These are phyloP conservation scores for Aleiodes alternator DNA, from an alignment of 2,888 invertebrate species.

Conservation along the genomic window DNA sequence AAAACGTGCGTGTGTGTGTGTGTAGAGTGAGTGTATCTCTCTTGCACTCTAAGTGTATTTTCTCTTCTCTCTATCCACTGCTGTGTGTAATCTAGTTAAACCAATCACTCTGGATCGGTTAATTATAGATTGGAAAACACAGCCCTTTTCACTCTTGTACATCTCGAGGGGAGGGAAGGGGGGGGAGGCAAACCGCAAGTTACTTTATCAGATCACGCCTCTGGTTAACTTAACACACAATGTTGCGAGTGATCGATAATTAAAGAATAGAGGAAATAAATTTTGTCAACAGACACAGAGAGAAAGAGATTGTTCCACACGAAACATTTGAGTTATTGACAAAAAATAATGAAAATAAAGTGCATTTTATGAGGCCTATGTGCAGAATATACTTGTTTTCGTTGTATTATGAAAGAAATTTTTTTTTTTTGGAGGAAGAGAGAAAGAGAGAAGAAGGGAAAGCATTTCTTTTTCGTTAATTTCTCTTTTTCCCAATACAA, in stretches of 20 bases:
- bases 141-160: slow-evolving; percentile 21
- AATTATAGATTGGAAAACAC: slow-evolving; percentile 33
- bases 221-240: slow-evolving; percentile 5
- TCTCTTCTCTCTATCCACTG: slow-evolving; percentile 31
- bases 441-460: too few species aligned
- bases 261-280: neutral
- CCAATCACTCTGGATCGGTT: slow-evolving; percentile 39
- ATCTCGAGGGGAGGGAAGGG: neutral
- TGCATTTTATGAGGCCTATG: too few species aligned
- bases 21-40: neutral
- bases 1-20: slow-evolving; percentile 7
- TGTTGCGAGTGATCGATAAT: slow-evolving; percentile 15
- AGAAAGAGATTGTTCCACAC: too few species aligned
- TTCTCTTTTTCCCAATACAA: too few species aligned
- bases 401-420: too few species aligned
- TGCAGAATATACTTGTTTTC: too few species aligned
- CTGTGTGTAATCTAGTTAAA: slow-evolving; percentile 35
- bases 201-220: slow-evolving; percentile 16
- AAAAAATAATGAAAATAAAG: too few species aligned
- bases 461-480: too few species aligned
- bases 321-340: too few species aligned
- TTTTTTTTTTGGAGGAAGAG: too few species aligned
- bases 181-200: slow-evolving; percentile 14
- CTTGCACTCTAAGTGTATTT: neutral
- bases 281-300: too few species aligned